These are phyloP conservation scores for Gymnoscopelus microlampas DNA, from an alignment of 2,797 vertebrate species.

Conservation along the genomic window DNA sequence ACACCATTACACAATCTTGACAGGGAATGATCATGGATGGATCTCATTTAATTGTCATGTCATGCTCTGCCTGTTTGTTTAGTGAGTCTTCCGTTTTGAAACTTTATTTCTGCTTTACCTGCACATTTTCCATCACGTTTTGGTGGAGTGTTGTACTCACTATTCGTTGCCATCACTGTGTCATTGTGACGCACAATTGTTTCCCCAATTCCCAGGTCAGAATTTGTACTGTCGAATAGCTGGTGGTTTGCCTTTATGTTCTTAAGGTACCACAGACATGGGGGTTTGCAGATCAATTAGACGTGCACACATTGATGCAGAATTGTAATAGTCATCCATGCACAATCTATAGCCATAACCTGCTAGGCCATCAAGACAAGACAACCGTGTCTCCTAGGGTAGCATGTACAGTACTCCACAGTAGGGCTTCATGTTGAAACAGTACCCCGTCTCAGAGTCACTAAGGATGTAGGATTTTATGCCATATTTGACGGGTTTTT, in stretches of 20 bases:
- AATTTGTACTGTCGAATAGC: background rate
- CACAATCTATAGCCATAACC: background rate
- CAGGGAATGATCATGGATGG: too few species aligned
- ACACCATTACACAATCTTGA: too few species aligned
- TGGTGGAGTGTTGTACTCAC: background rate
- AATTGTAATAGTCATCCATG: background rate
- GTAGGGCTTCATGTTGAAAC: background rate
- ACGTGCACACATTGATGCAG: background rate
- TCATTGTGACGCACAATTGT: background rate
- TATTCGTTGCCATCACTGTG: background rate
- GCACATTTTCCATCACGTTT: background rate
- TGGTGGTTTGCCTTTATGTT: background rate
- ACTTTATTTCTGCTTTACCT: background rate
- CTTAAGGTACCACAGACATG: background rate
- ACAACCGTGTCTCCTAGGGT: background rate
- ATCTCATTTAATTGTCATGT: too few species aligned
- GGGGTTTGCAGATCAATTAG: background rate
- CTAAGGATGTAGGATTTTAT: background rate
- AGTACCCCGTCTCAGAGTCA: slow-evolving; percentile 7
- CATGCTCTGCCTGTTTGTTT: too few species aligned
- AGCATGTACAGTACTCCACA: background rate
- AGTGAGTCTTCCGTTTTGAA: background rate
- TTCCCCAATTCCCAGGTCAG: background rate
- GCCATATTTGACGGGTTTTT: background rate
- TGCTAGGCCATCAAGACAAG: background rate